phyloP scores from a whole-genome alignment of 2,797 vertebrate genomes.

The Loriculus beryllinus region DNA sequence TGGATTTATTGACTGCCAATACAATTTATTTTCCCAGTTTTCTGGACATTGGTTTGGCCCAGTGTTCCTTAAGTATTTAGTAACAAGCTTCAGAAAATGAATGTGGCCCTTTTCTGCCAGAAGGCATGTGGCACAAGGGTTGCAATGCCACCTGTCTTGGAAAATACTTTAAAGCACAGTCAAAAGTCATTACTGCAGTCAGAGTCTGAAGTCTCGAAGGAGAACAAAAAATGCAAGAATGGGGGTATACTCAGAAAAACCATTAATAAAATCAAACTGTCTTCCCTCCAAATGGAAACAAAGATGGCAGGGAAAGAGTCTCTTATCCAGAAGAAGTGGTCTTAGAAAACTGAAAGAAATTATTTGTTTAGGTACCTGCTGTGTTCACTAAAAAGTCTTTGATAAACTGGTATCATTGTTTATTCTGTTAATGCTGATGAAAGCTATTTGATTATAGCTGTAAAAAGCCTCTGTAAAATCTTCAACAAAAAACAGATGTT shows the following conservation, averaged over 20 bases:
- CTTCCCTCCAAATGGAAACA: neutral
- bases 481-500: constrained; percentile 59
- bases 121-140: neutral
- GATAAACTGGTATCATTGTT: constrained; percentile 56
- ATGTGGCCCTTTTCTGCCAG: neutral
- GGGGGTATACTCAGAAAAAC: neutral
- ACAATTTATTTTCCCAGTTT: constrained; percentile 15
- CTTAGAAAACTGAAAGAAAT: neutral
- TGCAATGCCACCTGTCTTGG: constrained; percentile 34
- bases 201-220: neutral
- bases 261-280: neutral
- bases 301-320: neutral
- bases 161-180: neutral
- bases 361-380: constrained; percentile 50
- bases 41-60: constrained; percentile 2
- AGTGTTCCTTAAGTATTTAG: neutral
- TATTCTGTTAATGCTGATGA: constrained; percentile 58
- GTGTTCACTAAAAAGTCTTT: constrained; percentile 15
- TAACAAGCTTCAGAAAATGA: neutral
- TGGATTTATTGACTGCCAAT: constrained; percentile 29
- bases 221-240: neutral
- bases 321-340: neutral
- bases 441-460: constrained; percentile 55
- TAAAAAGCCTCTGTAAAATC: constrained; percentile 49
- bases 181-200: neutral